Base-by-base conservation (phyloP, 2,888 invertebrate genomes). In the Villa cingulata region DNA sequence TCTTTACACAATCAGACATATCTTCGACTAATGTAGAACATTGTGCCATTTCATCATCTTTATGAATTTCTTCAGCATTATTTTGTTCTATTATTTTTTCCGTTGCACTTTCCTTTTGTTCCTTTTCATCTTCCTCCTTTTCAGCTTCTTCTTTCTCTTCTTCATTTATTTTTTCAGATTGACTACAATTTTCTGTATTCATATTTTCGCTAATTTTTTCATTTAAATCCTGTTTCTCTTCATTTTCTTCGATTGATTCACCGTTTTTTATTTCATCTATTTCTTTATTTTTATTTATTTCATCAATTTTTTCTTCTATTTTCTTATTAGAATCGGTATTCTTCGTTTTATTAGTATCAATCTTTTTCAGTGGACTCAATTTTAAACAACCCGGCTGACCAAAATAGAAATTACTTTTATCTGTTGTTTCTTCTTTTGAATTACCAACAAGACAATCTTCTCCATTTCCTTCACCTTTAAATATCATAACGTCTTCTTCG, bases 361-460 rank as follows among this genome's bases (percentile, higher is more conserved):
- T 18, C 17, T 38, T 57, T 57, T 63, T 64, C 16, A 62, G 60
- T 3, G 69, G 64, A 56, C 66, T 70, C 7, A 70, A 57, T 53
- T 70, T 68, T 3, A 71, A 59, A 53, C 71, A 70, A 16, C 69
- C 70, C 0, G 72, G 71, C 38, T 66, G 62, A 1, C 72, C 72
- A 53, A 73, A 72, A 54, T 73, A 73, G 55, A 72, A 71, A 15
- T 62, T 64, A 2, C 65, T 60, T 45, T 61, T 60, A 34, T 41
- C 27, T 16, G 37, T 17, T 54, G 53, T 56, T 5, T 55, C 23
- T 36, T 63, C 64, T 3, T 57, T 56, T 38, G 72, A 76, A 66
- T 86, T 87, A 2, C 86, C 87, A 5, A 83, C 83, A 49, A 81
- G 72, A 60, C 80, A 80, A 37, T 79, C 79, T 34, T 73, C 76